These are phyloP conservation scores for Hippocampus kuda DNA, from an alignment of 2,797 vertebrate species.

Conservation along the genomic window DNA sequence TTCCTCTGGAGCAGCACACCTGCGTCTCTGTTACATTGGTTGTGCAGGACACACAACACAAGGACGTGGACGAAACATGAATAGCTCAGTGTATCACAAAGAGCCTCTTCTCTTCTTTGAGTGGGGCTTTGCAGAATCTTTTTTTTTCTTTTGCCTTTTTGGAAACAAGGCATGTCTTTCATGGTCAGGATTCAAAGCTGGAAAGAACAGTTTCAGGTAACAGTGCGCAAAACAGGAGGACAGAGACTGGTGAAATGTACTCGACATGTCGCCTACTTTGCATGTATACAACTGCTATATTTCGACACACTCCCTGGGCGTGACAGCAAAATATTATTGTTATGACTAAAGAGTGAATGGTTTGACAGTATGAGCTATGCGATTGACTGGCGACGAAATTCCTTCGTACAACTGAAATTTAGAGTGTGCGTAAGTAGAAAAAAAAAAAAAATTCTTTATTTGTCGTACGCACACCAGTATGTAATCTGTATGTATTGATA, in stretches of 20 bases:
- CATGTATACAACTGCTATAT: neutral
- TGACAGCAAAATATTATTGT: constrained; percentile 1
- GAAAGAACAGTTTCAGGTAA: constrained; percentile 52
- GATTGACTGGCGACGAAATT: neutral
- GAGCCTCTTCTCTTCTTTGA: constrained; percentile 51
- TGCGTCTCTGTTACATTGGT: constrained; percentile 22
- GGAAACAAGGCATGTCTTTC: constrained; percentile 49
- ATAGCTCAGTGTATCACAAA: constrained; percentile 44
- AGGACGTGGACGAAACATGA: constrained; percentile 29
- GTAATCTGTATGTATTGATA: no score
- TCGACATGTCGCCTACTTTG: neutral
- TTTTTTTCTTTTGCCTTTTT: constrained; percentile 17
- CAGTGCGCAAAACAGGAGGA: constrained; percentile 22
- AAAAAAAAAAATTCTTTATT: no score
- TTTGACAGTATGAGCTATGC: neutral
- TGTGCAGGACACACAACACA: constrained; percentile 44
- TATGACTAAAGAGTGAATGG: neutral
- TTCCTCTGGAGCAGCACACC: constrained; percentile 38
- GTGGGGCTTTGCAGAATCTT: constrained; percentile 34
- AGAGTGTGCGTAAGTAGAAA: no score
- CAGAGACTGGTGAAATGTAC: neutral
- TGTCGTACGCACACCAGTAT: no score
- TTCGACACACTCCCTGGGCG: neutral
- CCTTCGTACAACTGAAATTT: no score
- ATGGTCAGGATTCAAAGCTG: constrained; percentile 30